phyloP scores from a whole-genome alignment of 2,113 vertebrate species.

The Nipponia nippon region DNA sequence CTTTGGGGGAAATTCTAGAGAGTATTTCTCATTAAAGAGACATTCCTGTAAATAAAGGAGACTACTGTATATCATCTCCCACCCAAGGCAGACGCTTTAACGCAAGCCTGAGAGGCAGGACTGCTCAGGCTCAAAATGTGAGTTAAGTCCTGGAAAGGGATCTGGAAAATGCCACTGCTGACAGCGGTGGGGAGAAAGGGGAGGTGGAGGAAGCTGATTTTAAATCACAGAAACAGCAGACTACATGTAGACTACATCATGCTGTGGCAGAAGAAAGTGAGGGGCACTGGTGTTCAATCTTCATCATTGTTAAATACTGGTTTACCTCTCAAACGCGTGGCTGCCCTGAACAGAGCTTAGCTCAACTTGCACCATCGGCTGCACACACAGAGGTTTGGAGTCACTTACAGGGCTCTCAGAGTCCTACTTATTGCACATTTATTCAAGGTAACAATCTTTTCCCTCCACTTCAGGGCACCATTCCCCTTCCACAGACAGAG shows the following conservation, averaged over 20 bases:
- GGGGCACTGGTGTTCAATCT: not conserved
- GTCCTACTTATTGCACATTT: not conserved
- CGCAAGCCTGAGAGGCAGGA: not conserved
- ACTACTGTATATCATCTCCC: constrained; percentile 53
- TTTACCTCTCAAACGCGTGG: not conserved
- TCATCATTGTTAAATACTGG: not conserved
- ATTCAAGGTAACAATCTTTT: not conserved
- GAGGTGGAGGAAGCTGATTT: not conserved
- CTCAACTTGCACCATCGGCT: not conserved
- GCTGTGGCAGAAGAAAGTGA: not conserved
- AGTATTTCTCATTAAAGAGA: constrained; percentile 24
- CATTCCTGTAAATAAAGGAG: constrained; percentile 56
- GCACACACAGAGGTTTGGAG: not conserved
- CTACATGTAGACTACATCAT: not conserved
- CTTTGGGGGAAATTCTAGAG: not conserved
- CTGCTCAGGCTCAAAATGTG: constrained; percentile 39
- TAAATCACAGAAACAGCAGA: constrained; percentile 20
- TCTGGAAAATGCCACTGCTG: constrained; percentile 60
- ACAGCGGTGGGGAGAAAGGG: constrained; percentile 12
- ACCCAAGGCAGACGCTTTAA: not conserved
- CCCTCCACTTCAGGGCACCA: not conserved
- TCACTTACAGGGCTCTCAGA: not conserved
- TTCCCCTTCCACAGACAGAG: not conserved
- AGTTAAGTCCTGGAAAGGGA: constrained; percentile 36
- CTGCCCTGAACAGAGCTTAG: not conserved